These are phyloP conservation scores for Drosophila kanapiae DNA, from an alignment of 1,140 invertebrate species.

Conservation along the genomic window DNA sequence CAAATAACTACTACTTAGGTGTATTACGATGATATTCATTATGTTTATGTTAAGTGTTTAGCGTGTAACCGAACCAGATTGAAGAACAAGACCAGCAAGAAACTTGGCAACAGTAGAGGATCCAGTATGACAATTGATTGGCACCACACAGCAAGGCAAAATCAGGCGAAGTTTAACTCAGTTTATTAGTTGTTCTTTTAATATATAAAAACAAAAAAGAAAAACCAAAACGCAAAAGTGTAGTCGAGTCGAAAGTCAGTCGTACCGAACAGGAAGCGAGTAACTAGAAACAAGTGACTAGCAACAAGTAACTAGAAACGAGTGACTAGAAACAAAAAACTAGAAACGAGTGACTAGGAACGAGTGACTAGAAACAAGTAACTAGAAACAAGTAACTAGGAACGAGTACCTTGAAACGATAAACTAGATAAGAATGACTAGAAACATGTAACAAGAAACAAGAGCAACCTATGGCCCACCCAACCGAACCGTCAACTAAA, in stretches of 20 bases:
- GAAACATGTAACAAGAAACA: neutral
- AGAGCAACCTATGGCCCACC: conserved; percentile 22
- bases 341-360: neutral
- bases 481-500: conserved; percentile 59
- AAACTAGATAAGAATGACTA: neutral
- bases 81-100: conserved; percentile 44
- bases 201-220: conserved; percentile 35
- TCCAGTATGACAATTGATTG: conserved; percentile 54
- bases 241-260: conserved; percentile 28
- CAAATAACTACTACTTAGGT: conserved; percentile 83
- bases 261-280: conserved; percentile 12
- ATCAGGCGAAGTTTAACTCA: conserved; percentile 33
- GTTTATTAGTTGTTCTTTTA: conserved; percentile 52
- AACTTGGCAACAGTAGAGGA: conserved; percentile 25
- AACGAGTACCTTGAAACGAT: neutral
- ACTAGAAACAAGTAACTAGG: neutral
- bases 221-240: conserved; percentile 22
- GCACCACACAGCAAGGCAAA: conserved; percentile 18
- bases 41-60: conserved; percentile 76
- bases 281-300: neutral
- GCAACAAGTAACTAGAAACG: neutral
- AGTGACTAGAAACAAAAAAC: neutral
- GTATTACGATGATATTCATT: conserved; percentile 81
- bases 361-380: neutral
- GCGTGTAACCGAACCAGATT: conserved; percentile 60